Percentiles rank a stretch among this genome's conserved stretches.
Conservation (phyloP, 1,140 invertebrate species). For the Heliconius hewitsoni region DNA sequence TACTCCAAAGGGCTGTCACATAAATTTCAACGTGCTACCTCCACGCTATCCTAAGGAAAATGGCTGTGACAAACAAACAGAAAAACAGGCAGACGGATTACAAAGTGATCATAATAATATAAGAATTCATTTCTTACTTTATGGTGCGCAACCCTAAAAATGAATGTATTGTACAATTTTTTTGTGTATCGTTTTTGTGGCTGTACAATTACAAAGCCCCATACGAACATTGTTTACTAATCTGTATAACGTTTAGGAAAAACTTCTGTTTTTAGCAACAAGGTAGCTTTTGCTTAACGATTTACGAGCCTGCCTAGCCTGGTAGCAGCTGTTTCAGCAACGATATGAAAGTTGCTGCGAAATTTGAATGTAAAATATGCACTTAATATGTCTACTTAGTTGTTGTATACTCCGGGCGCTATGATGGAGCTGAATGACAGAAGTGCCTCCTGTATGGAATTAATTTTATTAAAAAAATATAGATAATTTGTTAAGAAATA, state of each 20-base stretch:
- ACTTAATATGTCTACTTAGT: conserved; percentile 30
- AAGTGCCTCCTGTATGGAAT: background rate
- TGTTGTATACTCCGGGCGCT: background rate
- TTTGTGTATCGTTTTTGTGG: too few species aligned
- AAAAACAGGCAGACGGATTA: too few species aligned
- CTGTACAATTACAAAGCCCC: background rate
- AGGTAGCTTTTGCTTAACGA: conserved; percentile 15
- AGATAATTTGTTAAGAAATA: too few species aligned
- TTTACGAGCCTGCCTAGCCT: conserved; percentile 20
- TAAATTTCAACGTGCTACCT: too few species aligned
- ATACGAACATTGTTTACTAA: conserved; percentile 4
- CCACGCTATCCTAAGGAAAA: too few species aligned
- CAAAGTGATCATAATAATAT: too few species aligned
- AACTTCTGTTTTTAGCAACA: conserved; percentile 1
- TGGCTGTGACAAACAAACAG: too few species aligned
- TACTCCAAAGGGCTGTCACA: too few species aligned
- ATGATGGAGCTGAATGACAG: background rate
- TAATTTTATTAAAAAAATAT: too few species aligned
- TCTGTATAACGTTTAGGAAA: background rate
- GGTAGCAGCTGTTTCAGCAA: conserved; percentile 50
- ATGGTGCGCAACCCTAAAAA: too few species aligned
- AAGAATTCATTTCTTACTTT: too few species aligned
- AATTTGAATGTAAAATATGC: conserved; percentile 49
- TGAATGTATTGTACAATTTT: too few species aligned
- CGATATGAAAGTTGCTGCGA: conserved; percentile 47